A percentile compares a stretch with the other conserved stretches of the same genome.
These are phyloP conservation scores for Hylaeus anthracinus DNA, from an alignment of 1,140 invertebrate species.

Conservation along the genomic window DNA sequence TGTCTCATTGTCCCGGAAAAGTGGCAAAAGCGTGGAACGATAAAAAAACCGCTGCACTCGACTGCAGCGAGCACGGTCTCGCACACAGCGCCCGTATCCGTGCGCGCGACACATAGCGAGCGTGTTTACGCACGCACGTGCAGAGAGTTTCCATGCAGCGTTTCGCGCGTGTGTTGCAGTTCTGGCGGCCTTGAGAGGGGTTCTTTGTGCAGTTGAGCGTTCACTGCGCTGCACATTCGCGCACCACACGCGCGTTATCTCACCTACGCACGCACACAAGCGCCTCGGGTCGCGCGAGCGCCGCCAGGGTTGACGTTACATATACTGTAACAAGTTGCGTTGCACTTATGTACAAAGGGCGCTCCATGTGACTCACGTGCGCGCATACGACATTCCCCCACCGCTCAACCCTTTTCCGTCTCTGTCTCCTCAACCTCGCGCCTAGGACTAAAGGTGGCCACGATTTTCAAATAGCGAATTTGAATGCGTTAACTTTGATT, in stretches of 20 bases:
- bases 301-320: conserved; percentile 44
- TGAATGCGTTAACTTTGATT: no score
- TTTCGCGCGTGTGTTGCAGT: conserved; percentile 60
- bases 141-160: conserved; percentile 43
- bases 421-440: conserved; percentile 18
- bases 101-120: neutral
- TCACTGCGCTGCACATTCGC: conserved; percentile 57
- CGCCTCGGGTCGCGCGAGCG: neutral
- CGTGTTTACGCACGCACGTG: conserved; percentile 52
- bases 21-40: conserved; percentile 62
- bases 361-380: conserved; percentile 74
- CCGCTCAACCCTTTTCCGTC: conserved; percentile 11
- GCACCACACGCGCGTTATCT: conserved; percentile 12
- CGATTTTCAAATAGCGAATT: no score
- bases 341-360: conserved; percentile 74
- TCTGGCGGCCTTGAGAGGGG: conserved; percentile 77
- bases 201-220: conserved; percentile 79
- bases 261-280: neutral
- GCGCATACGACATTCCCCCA: conserved; percentile 58
- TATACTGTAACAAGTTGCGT: conserved; percentile 69
- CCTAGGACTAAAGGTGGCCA: no score
- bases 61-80: neutral
- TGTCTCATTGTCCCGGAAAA: conserved; percentile 77
- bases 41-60: conserved; percentile 59
- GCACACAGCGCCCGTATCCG: neutral